These are phyloP conservation scores for Mystacides longicornis DNA, from an alignment of 2,888 invertebrate species.

Conservation along the genomic window DNA sequence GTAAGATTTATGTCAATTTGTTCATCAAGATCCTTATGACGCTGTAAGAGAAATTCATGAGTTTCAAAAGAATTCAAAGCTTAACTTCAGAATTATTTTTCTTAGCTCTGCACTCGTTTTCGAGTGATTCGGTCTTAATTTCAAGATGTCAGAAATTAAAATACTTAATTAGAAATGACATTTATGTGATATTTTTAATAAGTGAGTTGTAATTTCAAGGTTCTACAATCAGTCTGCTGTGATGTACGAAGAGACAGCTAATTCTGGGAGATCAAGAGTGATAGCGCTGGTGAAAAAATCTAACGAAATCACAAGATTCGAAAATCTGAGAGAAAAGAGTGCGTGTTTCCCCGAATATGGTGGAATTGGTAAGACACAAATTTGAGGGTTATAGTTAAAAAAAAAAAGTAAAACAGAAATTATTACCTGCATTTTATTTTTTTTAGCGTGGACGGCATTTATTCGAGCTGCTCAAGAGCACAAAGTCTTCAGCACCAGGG, in stretches of 20 bases:
- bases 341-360: constrained; percentile 63
- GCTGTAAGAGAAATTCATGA: too few species aligned
- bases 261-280: constrained; percentile 41
- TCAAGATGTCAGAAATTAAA: too few species aligned
- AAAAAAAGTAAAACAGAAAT: too few species aligned
- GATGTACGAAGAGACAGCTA: constrained; percentile 51
- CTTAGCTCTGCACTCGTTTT: too few species aligned
- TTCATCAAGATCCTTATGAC: neutral
- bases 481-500: constrained; percentile 37
- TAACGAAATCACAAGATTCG: constrained; percentile 43
- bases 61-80: too few species aligned
- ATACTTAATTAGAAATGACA: too few species aligned
- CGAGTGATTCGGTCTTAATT: too few species aligned
- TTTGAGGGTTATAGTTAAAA: too few species aligned
- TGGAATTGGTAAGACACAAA: constrained; percentile 55
- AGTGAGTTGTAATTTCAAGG: constrained; percentile 39
- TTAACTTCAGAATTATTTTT: too few species aligned
- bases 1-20: too few species aligned
- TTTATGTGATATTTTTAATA: too few species aligned
- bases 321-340: constrained; percentile 46
- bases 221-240: constrained; percentile 49
- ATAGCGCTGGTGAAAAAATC: constrained; percentile 48
- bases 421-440: neutral
- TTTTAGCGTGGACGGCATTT: constrained; percentile 54
- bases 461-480: constrained; percentile 47